Percentiles rank a stretch among this genome's conserved stretches.
Conservation (phyloP, 2,113 vertebrate genomes). For the Hucho hucho region DNA sequence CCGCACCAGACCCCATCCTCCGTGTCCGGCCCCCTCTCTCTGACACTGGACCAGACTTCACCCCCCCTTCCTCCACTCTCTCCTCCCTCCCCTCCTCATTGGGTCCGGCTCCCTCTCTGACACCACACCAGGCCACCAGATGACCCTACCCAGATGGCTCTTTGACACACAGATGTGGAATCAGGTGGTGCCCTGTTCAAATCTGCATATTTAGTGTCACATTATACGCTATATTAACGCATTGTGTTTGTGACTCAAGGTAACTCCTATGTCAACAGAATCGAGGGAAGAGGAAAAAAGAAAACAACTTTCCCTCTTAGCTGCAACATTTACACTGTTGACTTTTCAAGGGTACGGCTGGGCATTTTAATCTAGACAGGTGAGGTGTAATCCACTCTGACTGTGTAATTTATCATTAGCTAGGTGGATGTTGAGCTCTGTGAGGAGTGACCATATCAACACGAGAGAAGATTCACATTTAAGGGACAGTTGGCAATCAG, state of each 20-base stretch:
- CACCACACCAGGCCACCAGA: slow-evolving; percentile 47
- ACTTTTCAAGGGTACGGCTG: slow-evolving; percentile 65
- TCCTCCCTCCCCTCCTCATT: too few relatives aligned
- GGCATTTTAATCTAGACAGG: slow-evolving; percentile 37
- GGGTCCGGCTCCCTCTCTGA: too few relatives aligned
- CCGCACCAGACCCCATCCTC: too few relatives aligned
- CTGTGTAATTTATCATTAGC: slow-evolving; percentile 54
- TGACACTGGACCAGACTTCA: too few relatives aligned
- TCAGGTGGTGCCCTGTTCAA: slow-evolving; percentile 70
- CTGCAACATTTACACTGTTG: slow-evolving; percentile 40
- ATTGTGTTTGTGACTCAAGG: slow-evolving; percentile 71
- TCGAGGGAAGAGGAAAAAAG: slow-evolving; percentile 12
- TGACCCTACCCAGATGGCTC: slow-evolving; percentile 71
- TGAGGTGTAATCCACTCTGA: slow-evolving; percentile 37
- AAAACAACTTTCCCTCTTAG: slow-evolving; percentile 60
- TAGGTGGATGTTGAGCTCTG: too few relatives aligned
- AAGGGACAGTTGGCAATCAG: too few relatives aligned
- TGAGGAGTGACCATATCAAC: too few relatives aligned
- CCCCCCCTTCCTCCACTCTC: too few relatives aligned
- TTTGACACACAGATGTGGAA: slow-evolving; percentile 74
- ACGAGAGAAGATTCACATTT: too few relatives aligned
- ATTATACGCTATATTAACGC: slow-evolving; percentile 78
- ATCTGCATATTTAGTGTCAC: slow-evolving; percentile 77
- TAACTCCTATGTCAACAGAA: slow-evolving; percentile 70
- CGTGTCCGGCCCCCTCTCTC: too few relatives aligned